Conservation (phyloP, 2,888 invertebrate genomes). For the Ochlodes sylvanus region DNA sequence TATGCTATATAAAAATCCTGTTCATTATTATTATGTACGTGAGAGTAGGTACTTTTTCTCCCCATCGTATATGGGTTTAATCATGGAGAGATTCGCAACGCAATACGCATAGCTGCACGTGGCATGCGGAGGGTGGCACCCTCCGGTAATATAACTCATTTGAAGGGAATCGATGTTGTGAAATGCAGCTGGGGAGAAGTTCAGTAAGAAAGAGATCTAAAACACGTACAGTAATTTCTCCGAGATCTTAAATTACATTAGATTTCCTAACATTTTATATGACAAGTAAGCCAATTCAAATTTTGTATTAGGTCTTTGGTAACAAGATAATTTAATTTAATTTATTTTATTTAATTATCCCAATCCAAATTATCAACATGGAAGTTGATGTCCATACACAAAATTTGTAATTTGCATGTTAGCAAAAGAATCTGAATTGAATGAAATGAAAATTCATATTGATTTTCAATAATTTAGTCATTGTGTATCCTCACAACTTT, state of each 20-base stretch:
- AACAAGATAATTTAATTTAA: too few species aligned
- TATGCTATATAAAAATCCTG: background rate
- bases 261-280: too few species aligned
- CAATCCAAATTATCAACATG: too few species aligned
- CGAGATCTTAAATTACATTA: background rate
- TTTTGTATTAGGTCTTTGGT: too few species aligned
- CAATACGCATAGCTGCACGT: constrained; percentile 66
- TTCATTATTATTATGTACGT: background rate
- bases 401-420: too few species aligned
- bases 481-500: too few species aligned
- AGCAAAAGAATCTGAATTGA: too few species aligned
- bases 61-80: constrained; percentile 31
- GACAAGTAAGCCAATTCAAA: too few species aligned
- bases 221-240: background rate
- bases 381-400: too few species aligned
- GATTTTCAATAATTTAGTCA: too few species aligned
- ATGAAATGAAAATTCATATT: too few species aligned
- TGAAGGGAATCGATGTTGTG: constrained; percentile 22
- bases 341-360: too few species aligned
- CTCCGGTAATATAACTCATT: constrained; percentile 45
- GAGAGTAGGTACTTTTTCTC: constrained; percentile 16
- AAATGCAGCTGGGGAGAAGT: constrained; percentile 3
- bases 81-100: constrained; percentile 59
- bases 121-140: constrained; percentile 65
- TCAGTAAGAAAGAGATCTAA: background rate